These are phyloP conservation scores for Drymodes brunneopygia DNA, from an alignment of 2,113 vertebrate species.

Conservation along the genomic window DNA sequence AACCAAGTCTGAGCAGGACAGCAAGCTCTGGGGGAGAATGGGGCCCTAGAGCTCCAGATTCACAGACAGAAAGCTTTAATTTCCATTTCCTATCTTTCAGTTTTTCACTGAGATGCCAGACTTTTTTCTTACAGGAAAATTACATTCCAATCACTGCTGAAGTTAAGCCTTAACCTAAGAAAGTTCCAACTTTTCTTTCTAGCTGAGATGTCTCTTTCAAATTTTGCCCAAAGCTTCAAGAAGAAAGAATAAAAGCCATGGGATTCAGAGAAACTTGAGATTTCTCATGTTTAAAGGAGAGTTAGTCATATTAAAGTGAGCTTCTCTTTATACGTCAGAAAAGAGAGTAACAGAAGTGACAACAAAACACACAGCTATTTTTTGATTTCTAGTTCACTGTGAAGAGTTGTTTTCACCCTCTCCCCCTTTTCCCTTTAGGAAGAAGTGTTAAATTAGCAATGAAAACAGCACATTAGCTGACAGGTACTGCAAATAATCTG, in stretches of 20 bases:
- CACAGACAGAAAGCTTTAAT: neutral
- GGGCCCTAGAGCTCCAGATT: neutral
- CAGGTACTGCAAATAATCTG: slow-evolving; percentile 31
- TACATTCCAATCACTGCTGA: neutral
- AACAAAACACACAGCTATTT: slow-evolving; percentile 17
- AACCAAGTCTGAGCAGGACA: neutral
- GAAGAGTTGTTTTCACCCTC: slow-evolving; percentile 26
- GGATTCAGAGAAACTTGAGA: neutral
- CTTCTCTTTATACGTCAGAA: neutral
- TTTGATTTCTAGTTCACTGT: slow-evolving; percentile 41
- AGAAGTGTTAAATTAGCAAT: slow-evolving; percentile 54
- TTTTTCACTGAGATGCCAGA: neutral
- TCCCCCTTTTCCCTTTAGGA: neutral
- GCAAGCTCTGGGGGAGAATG: neutral
- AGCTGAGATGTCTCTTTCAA: neutral
- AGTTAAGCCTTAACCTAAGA: neutral
- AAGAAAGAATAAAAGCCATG: neutral
- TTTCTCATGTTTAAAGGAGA: slow-evolving; percentile 12
- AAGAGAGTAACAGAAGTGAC: slow-evolving; percentile 12
- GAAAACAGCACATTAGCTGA: slow-evolving; percentile 31
- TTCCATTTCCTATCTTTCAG: neutral
- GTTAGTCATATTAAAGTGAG: neutral
- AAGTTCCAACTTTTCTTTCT: neutral
- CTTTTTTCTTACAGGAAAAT: neutral
- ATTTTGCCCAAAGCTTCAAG: neutral